phyloP scores from a whole-genome alignment of 2,888 invertebrate species.

The Lasioglossum leucozonium region DNA sequence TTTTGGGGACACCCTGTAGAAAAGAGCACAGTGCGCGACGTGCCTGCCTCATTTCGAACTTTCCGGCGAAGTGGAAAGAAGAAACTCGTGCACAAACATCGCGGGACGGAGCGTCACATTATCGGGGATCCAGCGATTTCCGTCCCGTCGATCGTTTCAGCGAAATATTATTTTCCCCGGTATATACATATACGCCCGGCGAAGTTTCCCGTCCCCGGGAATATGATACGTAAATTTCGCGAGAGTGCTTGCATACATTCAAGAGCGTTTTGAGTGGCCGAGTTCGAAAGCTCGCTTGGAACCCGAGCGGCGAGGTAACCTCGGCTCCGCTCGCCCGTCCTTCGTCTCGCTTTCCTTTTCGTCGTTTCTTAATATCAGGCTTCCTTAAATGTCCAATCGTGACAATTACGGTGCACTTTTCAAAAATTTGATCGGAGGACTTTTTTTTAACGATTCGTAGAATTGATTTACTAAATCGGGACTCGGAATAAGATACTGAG shows the following conservation, averaged over 20 bases:
- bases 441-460: too few species aligned
- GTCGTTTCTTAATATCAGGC: not conserved
- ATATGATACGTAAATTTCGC: slow-evolving; percentile 56
- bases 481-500: too few species aligned
- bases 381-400: not conserved
- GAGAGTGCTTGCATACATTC: slow-evolving; percentile 49
- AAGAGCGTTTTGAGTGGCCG: slow-evolving; percentile 44
- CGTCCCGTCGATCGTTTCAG: slow-evolving; percentile 35
- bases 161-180: slow-evolving; percentile 46
- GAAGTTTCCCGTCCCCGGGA: slow-evolving; percentile 31
- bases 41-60: not conserved
- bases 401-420: too few species aligned
- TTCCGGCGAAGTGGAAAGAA: not conserved
- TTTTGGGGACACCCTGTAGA: too few species aligned
- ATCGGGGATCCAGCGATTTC: not conserved
- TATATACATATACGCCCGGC: slow-evolving; percentile 26
- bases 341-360: slow-evolving; percentile 22
- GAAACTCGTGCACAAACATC: not conserved
- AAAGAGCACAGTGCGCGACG: not conserved
- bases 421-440: too few species aligned
- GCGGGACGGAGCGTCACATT: not conserved
- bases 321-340: slow-evolving; percentile 27
- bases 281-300: slow-evolving; percentile 50
- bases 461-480: too few species aligned
- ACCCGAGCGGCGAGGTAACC: slow-evolving; percentile 41